Conservation (phyloP, 1,140 invertebrate species). For the Drosophila carrolli region DNA sequence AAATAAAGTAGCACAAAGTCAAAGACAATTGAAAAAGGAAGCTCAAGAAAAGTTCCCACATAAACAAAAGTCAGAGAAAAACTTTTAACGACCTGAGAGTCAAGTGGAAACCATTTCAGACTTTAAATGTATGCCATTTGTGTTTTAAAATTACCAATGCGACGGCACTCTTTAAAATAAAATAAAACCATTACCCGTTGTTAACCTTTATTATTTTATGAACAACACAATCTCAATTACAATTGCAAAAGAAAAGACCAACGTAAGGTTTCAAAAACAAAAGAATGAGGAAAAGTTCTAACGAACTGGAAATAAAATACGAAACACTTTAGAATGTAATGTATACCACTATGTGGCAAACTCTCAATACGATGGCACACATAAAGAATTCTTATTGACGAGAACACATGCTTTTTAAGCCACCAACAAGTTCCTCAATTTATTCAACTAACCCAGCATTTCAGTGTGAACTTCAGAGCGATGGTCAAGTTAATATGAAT, state of each 20-base stretch:
- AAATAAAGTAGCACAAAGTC: not conserved
- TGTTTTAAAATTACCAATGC: too few relatives aligned
- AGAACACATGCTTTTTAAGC: conserved; percentile 23
- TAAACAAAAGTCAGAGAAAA: not conserved
- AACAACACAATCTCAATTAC: not conserved
- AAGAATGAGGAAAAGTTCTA: not conserved
- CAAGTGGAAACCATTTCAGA: not conserved
- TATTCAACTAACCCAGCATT: conserved; percentile 27
- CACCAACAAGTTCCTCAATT: conserved; percentile 28
- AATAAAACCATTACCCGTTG: too few relatives aligned
- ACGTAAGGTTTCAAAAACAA: not conserved
- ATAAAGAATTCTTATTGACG: conserved; percentile 14
- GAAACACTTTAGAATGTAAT: conserved; percentile 7
- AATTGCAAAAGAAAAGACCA: not conserved
- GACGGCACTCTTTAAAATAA: too few relatives aligned
- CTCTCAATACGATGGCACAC: not conserved
- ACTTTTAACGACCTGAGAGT: not conserved
- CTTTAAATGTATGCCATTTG: too few relatives aligned
- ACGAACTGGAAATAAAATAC: conserved; percentile 11
- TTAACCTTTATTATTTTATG: too few relatives aligned
- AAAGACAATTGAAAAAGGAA: not conserved
- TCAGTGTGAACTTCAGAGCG: conserved; percentile 24
- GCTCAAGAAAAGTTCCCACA: not conserved
- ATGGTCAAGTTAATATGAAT: conserved; percentile 42
- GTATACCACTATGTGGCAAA: conserved; percentile 5